Conservation (phyloP, 37 sponge, comb jelly and placozoan genomes). For the Mnemiopsis leidyi region DNA sequence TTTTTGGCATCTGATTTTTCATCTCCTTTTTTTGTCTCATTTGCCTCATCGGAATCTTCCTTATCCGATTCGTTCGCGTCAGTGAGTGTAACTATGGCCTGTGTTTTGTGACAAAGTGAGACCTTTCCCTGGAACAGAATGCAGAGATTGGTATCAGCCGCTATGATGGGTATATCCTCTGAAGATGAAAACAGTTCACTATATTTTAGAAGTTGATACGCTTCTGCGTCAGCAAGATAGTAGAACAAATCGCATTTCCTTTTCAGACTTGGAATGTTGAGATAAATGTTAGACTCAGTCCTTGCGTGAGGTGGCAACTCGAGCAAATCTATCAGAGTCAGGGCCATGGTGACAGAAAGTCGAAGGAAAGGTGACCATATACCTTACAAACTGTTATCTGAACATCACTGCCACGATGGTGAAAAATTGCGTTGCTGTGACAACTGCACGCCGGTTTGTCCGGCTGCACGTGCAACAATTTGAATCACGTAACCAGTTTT, state of each 20-base stretch:
- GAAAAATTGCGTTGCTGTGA: neutral
- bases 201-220: neutral
- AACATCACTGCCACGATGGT: neutral
- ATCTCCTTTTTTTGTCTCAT: neutral
- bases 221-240: slow-evolving; percentile 16
- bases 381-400: neutral
- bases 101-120: slow-evolving; percentile 37
- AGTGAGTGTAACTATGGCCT: neutral
- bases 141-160: neutral
- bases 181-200: neutral
- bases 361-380: neutral
- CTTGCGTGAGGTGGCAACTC: neutral
- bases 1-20: slow-evolving; percentile 14
- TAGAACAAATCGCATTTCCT: slow-evolving; percentile 60
- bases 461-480: slow-evolving; percentile 19
- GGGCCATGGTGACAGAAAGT: slow-evolving; percentile 28
- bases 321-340: slow-evolving; percentile 58
- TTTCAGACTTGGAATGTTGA: slow-evolving; percentile 28
- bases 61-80: neutral
- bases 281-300: slow-evolving; percentile 17
- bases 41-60: neutral
- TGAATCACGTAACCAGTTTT: slow-evolving; percentile 14
- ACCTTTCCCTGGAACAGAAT: slow-evolving; percentile 35
- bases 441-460: neutral
- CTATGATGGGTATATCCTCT: neutral